Evolutionary conservation across 2,113 vertebrate species (phyloP), one percentile per base, ranked within the genome.

Genomic region (Scytalopus superciliaris): DNA sequence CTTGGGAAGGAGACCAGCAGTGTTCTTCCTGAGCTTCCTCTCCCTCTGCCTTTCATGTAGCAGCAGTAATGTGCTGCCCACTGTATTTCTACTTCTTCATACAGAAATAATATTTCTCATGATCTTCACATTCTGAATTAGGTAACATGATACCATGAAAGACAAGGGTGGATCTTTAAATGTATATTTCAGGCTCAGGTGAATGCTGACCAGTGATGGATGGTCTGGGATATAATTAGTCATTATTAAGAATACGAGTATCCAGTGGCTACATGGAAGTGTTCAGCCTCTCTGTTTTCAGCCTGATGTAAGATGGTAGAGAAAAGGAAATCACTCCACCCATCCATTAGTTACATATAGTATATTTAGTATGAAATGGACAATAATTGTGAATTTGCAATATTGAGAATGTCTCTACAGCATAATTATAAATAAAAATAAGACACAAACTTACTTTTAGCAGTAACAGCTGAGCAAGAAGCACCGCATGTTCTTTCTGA

Each of bases 21-120:
- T 9, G 0, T 59, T 59, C 63, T 76, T 21, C 60, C 33, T 10
- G 30, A 53, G 22, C 16, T 59, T 50, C 10, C 24, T 9, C 19
- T 31, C 14, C 31, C 68, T 72, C 12, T 56, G 55, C 44, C 56
- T 24, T 23, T 81, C 24, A 10, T 0, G 0, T 12, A 1, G 8
- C 2, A 7, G 75, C 66, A 49, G 49, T 0, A 0, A 18, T 44
- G 31, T 39, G 12, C 69, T 81, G n/a, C 64, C 60, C 9, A 3
- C 45, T 55, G 35, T 6, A 1, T 47, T 87, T 70, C 55, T 39
- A 3, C 19, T 31, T 72, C 59, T 78, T 63, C 4, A 2, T 31
- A 9, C 3, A 60, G 66, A 89, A 74, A 68, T 31, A 10, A 22
- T 25, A 35, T 77, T 45, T 55, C 19, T 44, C 67, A 42, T 1